Base-by-base conservation (phyloP, 2,113 vertebrate species). In the Nothobranchius kuhntae region DNA sequence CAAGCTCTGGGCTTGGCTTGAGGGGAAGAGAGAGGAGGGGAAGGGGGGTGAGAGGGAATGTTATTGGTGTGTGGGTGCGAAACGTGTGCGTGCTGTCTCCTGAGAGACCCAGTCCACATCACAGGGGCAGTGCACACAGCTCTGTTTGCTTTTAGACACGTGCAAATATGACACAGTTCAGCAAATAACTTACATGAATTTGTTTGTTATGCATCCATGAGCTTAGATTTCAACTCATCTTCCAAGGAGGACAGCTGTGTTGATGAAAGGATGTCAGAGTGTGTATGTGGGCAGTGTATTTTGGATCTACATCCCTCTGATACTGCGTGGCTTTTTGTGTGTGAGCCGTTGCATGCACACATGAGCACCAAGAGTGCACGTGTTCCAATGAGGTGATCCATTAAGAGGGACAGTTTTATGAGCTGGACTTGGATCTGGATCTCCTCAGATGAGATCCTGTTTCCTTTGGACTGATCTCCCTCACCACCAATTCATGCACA, bases 61-160 rank as follows among this genome's bases (percentile, higher is more conserved):
- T 72, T 82, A 58, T 71, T 74, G 68, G 84, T 81, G 81, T 81
- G 73, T 71, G 69, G 52, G 68, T 83, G 75, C 71, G 77, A 44
- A 30, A 55, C 76, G 80, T 75, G 73, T 72, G 78, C 73, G 53
- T 44, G 77, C 54, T 66, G 70, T 87, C 81, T 81, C 81, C 73
- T 84, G 85, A 86, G 89, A 88, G 83, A 73, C 70, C 72, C 59
- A 21, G 61, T 91, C 88, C 88, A 90, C 91, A 91, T 90, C 88
- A 86, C 50, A 92, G 73, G 68, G 56, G 51, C 57, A 14, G 54
- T 9, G 56, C 73, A 71, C 69, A 63, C 74, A 55, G 71, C 71
- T 64, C 52, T 87, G 78, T 90, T 91, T 90, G 75, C 81, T 50
- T 67, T 70, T 51, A 82, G 77, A 83, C 80, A 82, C 80, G 42